Evolutionary conservation across 2,113 vertebrate genomes (phyloP), one percentile per base, ranked within the genome.

Genomic region (Oceanites oceanicus): DNA sequence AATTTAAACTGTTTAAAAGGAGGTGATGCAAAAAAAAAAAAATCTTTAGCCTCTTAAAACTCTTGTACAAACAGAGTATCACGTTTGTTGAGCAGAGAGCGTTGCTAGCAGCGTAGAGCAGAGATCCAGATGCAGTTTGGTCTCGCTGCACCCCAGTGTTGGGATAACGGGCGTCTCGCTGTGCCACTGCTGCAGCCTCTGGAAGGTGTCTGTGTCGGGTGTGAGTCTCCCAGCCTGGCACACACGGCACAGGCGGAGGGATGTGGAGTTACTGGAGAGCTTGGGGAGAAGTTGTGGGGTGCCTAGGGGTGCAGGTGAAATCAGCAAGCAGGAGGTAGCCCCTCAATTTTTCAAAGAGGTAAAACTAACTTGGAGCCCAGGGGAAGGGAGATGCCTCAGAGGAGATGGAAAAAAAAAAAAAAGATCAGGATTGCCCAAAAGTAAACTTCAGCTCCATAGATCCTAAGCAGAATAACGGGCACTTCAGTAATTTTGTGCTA

Each of bases 81-180:
- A 4, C 0, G 3, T 49, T 42, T 74, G 19, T 56, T 73, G 49
- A 71, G 56, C 38, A n/a, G 63, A 53, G 34, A 12, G 49, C 7
- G 4, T 68, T 19, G 32, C 82, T 66, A 29, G 59, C 70, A 74
- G 45, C 2, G 0, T 21, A 22, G 47, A 34, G 42, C 12, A 1
- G 63, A 66, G 23, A 66, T 49, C 55, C 47, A n/a, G 67, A 12
- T 56, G 45, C 32, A 29, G 6, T 32, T 7, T 29, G 36, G 34
- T 44, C 45, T 68, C 9, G 1, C 29, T 38, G 53, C 29, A 30
- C 10, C 63, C 29, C 1, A 2, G 5, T 40, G 21, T 3, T 65
- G 36, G 23, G 38, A 8, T 62, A 44, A 67, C 1, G 0, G 12
- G 42, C 6, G 0, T 30, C 81, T 77, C 0, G 1, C 44, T 53